Evolutionary conservation across 2,113 vertebrate species (phyloP).

Genomic region (Hemichromis elongatus): DNA sequence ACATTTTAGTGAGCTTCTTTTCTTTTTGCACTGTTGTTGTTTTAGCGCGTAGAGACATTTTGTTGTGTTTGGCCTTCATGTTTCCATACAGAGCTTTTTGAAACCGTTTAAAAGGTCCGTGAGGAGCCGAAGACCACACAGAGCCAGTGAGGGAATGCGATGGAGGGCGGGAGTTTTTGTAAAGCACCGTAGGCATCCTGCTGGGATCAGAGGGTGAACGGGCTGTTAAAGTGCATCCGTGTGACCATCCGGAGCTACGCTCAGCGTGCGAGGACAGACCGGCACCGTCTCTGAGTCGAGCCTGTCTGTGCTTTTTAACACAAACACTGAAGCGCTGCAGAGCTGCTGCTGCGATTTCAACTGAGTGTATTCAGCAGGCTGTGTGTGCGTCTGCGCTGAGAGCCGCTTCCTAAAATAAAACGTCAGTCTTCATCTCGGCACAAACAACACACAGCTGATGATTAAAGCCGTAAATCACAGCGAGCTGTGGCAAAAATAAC

Average conservation of each 20-base stretch:
- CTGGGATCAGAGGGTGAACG: not conserved
- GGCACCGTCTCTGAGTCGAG: not conserved
- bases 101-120: not conserved
- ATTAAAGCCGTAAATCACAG: conserved; percentile 12
- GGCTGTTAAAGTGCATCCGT: not conserved
- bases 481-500: conserved; percentile 9
- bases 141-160: not conserved
- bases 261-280: not conserved
- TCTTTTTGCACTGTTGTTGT: not conserved
- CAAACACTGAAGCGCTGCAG: not conserved
- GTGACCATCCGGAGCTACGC: not conserved
- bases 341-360: not conserved
- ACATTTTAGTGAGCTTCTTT: not conserved
- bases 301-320: not conserved
- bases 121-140: not conserved
- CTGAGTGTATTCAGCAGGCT: not conserved
- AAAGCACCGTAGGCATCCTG: not conserved
- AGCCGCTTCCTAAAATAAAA: not conserved
- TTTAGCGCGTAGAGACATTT: rapidly evolving
- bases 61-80: not conserved
- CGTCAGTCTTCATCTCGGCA: not conserved
- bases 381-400: not conserved
- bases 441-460: not conserved
- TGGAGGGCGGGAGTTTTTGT: not conserved
- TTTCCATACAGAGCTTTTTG: not conserved